Base-by-base conservation (phyloP, 2,888 invertebrate genomes). In the Tryphoninae sp. region DNA sequence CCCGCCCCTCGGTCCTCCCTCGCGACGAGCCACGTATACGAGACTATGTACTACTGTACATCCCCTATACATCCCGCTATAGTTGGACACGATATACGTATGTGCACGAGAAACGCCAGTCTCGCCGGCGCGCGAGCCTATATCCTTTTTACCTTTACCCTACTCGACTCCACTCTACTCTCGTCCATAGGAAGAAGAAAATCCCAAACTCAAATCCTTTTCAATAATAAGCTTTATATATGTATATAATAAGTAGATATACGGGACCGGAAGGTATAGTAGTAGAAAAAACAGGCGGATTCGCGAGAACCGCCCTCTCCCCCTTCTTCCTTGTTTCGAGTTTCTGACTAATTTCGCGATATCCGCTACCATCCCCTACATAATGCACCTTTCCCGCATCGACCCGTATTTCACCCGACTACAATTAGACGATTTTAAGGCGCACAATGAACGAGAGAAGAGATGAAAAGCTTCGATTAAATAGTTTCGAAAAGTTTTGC, bases 331-430 rank as follows among this genome's bases (percentile, higher is more conserved):
- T 58, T 71, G 26, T 64, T 71, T 62, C 64, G 26, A 45, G 64
- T 64, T 69, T 42, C 64, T 64, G 71, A 71, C 71, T 65, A 78
- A 78, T 64, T 78, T 53, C 64, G 45, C 9, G 71, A 71, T 68
- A 53, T 51, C 71, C 9, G 42, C 33, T 33, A 33, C 4, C 11
- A 45, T 8, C n/a, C 23, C n/a, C 22, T 16, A 53, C 19, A 55
- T 33, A 64, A 59, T 59, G 55, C 64, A 40, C 51, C 58, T 16
- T 6, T 33, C 33, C 33, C 33, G 13, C 16, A 55, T 69, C 69
- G 11, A 58, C 55, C 62, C 62, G 64, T 55, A 49, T 71, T 71
- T 45, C 58, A 7, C 51, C 8, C 33, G 40, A 11, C 13, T 53
- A 65, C 68, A 62, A 59, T 33, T 8, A 6, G 0, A 16, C 33